phyloP scores from a whole-genome alignment of 92 coral and sea anemone genomes.

The Parazoanthus darwini region DNA sequence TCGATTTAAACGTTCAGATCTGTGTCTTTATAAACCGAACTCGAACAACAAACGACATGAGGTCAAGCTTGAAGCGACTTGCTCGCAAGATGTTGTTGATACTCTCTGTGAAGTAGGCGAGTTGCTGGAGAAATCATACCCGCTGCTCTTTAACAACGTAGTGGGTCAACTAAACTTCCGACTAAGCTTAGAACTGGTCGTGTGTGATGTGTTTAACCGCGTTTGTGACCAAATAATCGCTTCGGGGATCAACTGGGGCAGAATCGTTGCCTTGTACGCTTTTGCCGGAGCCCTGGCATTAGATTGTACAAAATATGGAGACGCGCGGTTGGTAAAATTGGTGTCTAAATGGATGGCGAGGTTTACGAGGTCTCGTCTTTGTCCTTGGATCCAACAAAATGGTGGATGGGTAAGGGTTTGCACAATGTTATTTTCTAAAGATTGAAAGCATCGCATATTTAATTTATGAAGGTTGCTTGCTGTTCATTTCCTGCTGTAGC shows the following conservation, averaged over 20 bases:
- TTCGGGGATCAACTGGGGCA: constrained; percentile 82
- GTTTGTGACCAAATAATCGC: constrained; percentile 80
- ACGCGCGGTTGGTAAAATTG: constrained; percentile 63
- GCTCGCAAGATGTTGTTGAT: constrained; percentile 63
- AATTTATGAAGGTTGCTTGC: background rate
- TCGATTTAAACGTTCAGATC: constrained; percentile 57
- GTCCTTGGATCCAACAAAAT: constrained; percentile 81
- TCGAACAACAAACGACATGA: constrained; percentile 19
- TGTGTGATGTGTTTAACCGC: constrained; percentile 89
- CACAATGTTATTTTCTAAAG: background rate
- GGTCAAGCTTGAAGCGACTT: constrained; percentile 1
- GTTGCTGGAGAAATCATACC: constrained; percentile 74
- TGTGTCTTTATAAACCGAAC: constrained; percentile 51
- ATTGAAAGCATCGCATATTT: background rate
- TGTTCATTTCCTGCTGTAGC: background rate
- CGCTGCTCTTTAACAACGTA: constrained; percentile 74
- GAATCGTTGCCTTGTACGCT: constrained; percentile 88
- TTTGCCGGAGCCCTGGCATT: constrained; percentile 86
- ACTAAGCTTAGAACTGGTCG: constrained; percentile 69
- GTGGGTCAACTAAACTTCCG: constrained; percentile 80
- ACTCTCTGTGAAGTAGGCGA: constrained; percentile 72
- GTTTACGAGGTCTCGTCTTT: constrained; percentile 68
- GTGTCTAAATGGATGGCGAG: constrained; percentile 86
- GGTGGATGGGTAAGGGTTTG: constrained; percentile 91
- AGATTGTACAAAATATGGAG: constrained; percentile 79